A percentile compares a stretch with the other conserved stretches of the same genome.
Conservation (phyloP, 1,140 invertebrate species). For the Eueides isabella region DNA sequence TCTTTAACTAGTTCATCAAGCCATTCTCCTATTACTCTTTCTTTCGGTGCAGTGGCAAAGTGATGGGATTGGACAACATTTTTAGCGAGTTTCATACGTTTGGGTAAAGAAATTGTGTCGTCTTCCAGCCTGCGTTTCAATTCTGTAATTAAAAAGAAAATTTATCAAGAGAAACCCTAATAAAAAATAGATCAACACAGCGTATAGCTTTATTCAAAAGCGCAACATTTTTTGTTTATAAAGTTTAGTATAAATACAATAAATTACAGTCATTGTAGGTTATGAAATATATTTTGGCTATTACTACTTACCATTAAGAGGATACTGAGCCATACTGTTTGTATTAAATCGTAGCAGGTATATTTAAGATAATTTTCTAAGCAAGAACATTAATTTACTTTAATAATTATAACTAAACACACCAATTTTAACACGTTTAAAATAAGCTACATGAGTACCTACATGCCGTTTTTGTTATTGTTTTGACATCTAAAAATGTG, state of each 20-base stretch:
- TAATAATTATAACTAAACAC: neutral
- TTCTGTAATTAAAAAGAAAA: conserved; percentile 51
- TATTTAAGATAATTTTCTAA: neutral
- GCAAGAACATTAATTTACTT: neutral
- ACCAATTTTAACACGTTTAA: neutral
- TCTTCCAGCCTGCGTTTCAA: conserved; percentile 68
- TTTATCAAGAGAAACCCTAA: neutral
- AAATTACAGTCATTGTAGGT: conserved; percentile 9
- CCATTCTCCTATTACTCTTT: conserved; percentile 69
- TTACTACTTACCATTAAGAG: conserved; percentile 57
- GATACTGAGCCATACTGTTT: conserved; percentile 58
- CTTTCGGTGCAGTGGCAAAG: conserved; percentile 68
- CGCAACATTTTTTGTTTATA: no score
- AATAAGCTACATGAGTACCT: neutral
- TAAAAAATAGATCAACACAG: neutral
- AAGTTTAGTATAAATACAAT: no score
- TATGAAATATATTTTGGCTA: conserved; percentile 33
- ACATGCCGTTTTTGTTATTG: neutral
- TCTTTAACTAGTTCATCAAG: conserved; percentile 50
- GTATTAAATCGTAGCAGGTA: neutral
- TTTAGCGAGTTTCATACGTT: conserved; percentile 65
- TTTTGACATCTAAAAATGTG: neutral
- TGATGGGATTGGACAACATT: conserved; percentile 68
- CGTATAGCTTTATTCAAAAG: no score
- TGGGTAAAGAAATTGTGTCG: conserved; percentile 55